Evolutionary conservation across 1,140 invertebrate genomes (phyloP).

Genomic region (Colletes gigas): DNA sequence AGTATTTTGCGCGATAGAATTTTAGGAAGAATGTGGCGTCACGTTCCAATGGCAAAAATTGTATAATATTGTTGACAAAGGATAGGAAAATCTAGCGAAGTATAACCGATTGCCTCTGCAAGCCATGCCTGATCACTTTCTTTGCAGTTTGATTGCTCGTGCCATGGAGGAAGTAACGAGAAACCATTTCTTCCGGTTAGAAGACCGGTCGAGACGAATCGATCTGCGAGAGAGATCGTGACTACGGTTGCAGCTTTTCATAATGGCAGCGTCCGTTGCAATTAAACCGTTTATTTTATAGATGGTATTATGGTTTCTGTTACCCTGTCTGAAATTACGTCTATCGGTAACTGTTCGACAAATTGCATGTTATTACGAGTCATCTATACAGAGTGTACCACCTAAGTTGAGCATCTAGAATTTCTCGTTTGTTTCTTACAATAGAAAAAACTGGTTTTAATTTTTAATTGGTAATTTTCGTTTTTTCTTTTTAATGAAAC

Average conservation of each 20-base stretch:
- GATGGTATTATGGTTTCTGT: neutral
- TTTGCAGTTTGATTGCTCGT: constrained; percentile 27
- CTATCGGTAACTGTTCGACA: neutral
- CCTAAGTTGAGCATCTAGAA: too few relatives aligned
- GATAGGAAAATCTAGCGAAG: neutral
- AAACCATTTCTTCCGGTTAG: constrained; percentile 50
- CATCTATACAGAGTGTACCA: neutral
- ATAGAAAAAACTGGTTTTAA: too few relatives aligned
- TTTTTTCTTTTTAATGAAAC: too few relatives aligned
- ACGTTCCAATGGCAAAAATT: too few relatives aligned
- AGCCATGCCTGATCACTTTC: constrained; percentile 51
- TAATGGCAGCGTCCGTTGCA: neutral
- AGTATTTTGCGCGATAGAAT: too few relatives aligned
- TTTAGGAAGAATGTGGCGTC: too few relatives aligned
- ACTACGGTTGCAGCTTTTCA: neutral
- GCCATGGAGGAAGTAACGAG: constrained; percentile 46
- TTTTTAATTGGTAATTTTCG: too few relatives aligned
- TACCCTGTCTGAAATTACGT: neutral
- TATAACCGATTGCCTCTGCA: neutral
- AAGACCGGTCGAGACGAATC: constrained; percentile 33
- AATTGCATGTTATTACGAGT: neutral
- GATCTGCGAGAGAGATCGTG: constrained; percentile 41
- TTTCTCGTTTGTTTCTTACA: too few relatives aligned
- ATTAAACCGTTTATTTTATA: neutral
- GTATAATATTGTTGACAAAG: neutral